Percentiles rank a stretch among this genome's conserved stretches.
These are phyloP conservation scores for Chloropsis hardwickii DNA, from an alignment of 2,113 vertebrate genomes.

Conservation along the genomic window DNA sequence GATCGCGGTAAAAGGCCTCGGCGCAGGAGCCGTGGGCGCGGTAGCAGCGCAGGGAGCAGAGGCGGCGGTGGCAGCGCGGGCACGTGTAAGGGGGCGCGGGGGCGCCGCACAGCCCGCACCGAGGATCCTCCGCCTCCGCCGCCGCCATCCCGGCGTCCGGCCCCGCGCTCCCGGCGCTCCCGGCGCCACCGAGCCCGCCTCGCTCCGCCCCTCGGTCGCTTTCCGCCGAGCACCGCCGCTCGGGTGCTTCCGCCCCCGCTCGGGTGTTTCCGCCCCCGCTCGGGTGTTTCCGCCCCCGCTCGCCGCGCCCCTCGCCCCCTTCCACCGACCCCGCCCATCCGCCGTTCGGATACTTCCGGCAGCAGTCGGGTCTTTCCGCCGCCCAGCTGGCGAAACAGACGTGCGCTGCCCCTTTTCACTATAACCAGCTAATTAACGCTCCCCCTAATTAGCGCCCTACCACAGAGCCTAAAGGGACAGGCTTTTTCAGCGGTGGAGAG, in stretches of 20 bases:
- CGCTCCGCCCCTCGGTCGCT: too few species aligned
- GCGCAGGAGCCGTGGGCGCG: neutral
- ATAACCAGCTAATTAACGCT: neutral
- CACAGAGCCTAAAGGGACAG: too few species aligned
- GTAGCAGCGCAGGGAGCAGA: neutral
- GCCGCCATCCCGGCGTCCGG: neutral
- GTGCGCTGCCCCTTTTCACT: neutral
- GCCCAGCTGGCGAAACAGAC: accelerated
- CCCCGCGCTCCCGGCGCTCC: accelerated
- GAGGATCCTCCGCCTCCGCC: accelerated
- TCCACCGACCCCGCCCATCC: accelerated
- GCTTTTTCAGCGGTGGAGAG: too few species aligned
- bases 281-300: neutral
- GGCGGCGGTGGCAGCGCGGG: neutral
- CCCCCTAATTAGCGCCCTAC: accelerated
- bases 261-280: neutral
- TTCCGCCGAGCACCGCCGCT: neutral
- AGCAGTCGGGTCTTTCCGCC: neutral
- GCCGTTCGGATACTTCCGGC: neutral
- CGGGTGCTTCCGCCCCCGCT: neutral
- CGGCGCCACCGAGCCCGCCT: neutral
- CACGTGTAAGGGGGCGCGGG: neutral
- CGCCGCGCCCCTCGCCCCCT: too few species aligned
- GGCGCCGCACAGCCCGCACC: neutral
- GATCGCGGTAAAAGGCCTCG: neutral